Percentiles rank a stretch among this genome's conserved stretches.
These are phyloP conservation scores for Sebastes baramenuke DNA, from an alignment of 2,797 vertebrate species.

Conservation along the genomic window DNA sequence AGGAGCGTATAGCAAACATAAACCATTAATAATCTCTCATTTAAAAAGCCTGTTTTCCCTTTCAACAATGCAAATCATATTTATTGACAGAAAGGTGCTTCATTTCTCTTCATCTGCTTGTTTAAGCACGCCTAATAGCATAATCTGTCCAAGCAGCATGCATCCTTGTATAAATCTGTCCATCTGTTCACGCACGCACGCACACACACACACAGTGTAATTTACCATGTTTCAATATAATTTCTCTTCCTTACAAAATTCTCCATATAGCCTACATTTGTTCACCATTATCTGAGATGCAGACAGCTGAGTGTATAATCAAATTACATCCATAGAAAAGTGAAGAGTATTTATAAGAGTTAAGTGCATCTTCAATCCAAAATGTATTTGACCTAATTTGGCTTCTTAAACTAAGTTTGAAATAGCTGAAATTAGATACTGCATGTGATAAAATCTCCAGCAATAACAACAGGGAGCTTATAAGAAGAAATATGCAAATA, in stretches of 20 bases:
- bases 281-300: conserved; percentile 46
- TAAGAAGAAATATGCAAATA: conserved; percentile 57
- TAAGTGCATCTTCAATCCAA: conserved; percentile 70
- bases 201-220: conserved; percentile 59
- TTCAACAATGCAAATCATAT: conserved; percentile 50
- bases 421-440: conserved; percentile 46
- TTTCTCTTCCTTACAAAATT: conserved; percentile 59
- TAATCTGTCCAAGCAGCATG: conserved; percentile 55
- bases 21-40: conserved; percentile 5
- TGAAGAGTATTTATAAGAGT: conserved; percentile 69
- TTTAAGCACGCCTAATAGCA: conserved; percentile 48
- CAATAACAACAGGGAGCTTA: conserved; percentile 49
- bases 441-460: conserved; percentile 51
- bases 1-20: conserved; percentile 29
- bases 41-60: conserved; percentile 9
- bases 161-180: conserved; percentile 45
- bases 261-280: conserved; percentile 49
- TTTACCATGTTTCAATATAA: conserved; percentile 65
- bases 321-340: conserved; percentile 68
- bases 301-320: conserved; percentile 56
- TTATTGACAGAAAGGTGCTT: conserved; percentile 55
- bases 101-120: conserved; percentile 47
- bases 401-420: conserved; percentile 44
- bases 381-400: conserved; percentile 30
- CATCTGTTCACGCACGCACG: conserved; percentile 23